Evolutionary conservation across 2,888 invertebrate genomes (phyloP).

Genomic region (Scrobipalpa costella): DNA sequence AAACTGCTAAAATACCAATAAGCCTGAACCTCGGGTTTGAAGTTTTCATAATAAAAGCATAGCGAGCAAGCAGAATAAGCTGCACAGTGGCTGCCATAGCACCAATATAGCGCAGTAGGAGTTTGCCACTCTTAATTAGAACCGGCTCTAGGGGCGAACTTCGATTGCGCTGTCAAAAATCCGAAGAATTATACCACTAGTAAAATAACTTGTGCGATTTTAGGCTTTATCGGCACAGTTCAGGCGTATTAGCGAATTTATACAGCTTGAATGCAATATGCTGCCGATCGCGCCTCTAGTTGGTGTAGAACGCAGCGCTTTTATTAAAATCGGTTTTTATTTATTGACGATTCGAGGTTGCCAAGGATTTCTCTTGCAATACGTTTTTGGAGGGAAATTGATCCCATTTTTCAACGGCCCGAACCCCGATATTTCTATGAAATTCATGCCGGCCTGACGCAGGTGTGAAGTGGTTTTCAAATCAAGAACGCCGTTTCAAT

Average conservation of each 20-base stretch:
- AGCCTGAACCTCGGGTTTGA: neutral
- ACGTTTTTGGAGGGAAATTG: constrained; percentile 38
- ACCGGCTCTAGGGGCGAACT: constrained; percentile 74
- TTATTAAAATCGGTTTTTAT: constrained; percentile 78
- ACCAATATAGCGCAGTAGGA: constrained; percentile 57
- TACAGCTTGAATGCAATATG: constrained; percentile 74
- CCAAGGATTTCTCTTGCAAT: constrained; percentile 53
- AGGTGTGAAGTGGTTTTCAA: constrained; percentile 17
- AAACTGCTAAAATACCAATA: neutral
- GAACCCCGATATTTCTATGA: constrained; percentile 22
- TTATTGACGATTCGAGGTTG: constrained; percentile 67
- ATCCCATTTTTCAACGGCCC: constrained; percentile 31
- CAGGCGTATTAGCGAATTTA: constrained; percentile 79
- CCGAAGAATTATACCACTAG: constrained; percentile 78
- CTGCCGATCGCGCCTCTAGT: constrained; percentile 57
- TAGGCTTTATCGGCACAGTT: constrained; percentile 77
- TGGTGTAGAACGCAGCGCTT: constrained; percentile 60
- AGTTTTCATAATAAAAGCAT: constrained; percentile 41
- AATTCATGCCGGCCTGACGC: constrained; percentile 20
- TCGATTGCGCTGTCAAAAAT: constrained; percentile 81
- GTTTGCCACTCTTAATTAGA: constrained; percentile 73
- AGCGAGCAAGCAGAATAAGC: constrained; percentile 44
- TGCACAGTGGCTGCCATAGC: constrained; percentile 39
- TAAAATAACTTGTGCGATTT: constrained; percentile 78
- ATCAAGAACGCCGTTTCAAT: constrained; percentile 5